Conservation (phyloP, 2,888 invertebrate genomes). For the Lumbricus terrestris region DNA sequence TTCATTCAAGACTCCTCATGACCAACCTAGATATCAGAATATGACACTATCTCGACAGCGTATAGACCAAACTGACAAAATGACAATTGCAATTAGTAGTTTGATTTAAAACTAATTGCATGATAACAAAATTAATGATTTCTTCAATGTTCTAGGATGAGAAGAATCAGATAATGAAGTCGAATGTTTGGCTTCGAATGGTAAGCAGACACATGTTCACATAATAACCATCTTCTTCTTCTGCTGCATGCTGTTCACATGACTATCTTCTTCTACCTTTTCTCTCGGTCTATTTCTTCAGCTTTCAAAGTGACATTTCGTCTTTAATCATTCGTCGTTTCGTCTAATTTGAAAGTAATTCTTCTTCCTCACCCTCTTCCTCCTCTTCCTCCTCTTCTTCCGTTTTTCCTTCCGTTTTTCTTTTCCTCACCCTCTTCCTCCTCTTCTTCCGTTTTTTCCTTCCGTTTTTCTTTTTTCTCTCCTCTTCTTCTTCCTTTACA, state of each 20-base stretch:
- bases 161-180: constrained; percentile 8
- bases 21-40: neutral
- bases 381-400: no score
- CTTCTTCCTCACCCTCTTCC: no score
- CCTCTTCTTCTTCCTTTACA: no score
- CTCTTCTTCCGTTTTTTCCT: no score
- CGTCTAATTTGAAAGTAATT: no score
- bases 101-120: neutral
- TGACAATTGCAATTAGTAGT: neutral
- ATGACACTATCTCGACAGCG: neutral
- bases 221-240: no score
- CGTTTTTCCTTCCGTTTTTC: no score
- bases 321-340: neutral
- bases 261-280: no score
- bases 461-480: no score
- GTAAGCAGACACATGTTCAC: neutral
- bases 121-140: neutral
- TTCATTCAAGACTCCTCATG: neutral
- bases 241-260: no score
- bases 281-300: neutral
- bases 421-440: no score
- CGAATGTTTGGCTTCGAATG: constrained; percentile 10
- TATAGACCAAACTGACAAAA: neutral
- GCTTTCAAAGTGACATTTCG: neutral
- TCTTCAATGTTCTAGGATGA: constrained; percentile 12